Percentiles rank a stretch among this genome's conserved stretches.
These are phyloP conservation scores for Cheilosia vernalis DNA, from an alignment of 2,888 invertebrate species.

Conservation along the genomic window DNA sequence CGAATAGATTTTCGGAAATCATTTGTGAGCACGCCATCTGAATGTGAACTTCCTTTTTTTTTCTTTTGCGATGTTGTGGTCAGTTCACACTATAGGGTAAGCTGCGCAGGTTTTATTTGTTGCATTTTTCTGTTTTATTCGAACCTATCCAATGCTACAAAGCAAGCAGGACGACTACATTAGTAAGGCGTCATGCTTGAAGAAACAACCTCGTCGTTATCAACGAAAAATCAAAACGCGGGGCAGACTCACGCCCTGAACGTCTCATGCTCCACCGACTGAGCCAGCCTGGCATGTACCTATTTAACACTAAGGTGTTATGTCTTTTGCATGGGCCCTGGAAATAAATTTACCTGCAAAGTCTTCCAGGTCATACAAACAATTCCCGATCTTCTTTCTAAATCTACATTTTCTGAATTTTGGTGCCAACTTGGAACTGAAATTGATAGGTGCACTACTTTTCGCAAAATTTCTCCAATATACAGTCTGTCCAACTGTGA, in stretches of 20 bases:
- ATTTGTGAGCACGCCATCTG: too few species aligned
- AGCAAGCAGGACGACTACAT: too few species aligned
- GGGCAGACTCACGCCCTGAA: background rate
- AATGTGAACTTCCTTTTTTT: too few species aligned
- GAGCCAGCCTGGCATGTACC: background rate
- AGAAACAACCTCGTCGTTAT: too few species aligned
- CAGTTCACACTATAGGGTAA: too few species aligned
- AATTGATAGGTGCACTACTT: background rate
- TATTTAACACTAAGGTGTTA: background rate
- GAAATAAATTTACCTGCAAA: background rate
- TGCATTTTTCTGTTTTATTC: too few species aligned
- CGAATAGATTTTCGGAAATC: too few species aligned
- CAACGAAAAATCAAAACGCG: background rate
- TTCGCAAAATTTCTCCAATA: background rate
- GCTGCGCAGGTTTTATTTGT: too few species aligned
- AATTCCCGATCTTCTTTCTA: background rate
- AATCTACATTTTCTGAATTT: background rate
- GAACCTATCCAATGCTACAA: too few species aligned
- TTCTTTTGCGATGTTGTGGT: too few species aligned
- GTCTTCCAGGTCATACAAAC: background rate
- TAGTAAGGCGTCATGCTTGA: too few species aligned
- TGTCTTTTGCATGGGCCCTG: background rate
- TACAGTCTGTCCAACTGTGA: background rate
- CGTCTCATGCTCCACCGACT: background rate
- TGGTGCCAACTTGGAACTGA: background rate